Percentiles rank a stretch among this genome's conserved stretches.
These are phyloP conservation scores for Nasonia vitripennis DNA, from an alignment of 1,140 invertebrate genomes.

Conservation along the genomic window DNA sequence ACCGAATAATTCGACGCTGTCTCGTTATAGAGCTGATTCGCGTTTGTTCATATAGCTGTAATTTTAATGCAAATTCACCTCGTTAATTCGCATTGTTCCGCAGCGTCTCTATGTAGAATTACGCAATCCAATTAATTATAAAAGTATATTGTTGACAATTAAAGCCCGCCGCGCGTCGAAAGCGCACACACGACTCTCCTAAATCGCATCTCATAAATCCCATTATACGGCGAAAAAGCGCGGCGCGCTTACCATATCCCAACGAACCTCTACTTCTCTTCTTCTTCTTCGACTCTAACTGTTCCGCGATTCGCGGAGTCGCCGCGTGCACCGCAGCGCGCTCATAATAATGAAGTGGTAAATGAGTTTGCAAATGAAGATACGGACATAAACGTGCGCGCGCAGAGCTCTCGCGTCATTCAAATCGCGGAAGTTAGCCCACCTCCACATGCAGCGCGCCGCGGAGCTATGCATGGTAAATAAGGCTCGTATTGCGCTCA, in stretches of 20 bases:
- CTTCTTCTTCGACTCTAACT: constrained; percentile 26
- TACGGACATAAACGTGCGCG: constrained; percentile 17
- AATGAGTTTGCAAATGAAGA: constrained; percentile 51
- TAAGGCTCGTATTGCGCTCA: constrained; percentile 58
- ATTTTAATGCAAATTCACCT: too few relatives aligned
- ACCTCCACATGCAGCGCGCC: constrained; percentile 3
- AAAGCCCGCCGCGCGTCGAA: neutral
- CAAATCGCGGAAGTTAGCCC: constrained; percentile 42
- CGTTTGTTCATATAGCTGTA: neutral
- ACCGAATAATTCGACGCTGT: constrained; percentile 55
- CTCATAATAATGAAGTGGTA: constrained; percentile 39
- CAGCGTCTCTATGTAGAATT: too few relatives aligned
- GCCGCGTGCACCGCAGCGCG: neutral
- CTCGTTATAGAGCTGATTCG: constrained; percentile 35
- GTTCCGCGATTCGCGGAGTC: constrained; percentile 34
- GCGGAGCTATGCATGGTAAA: constrained; percentile 68
- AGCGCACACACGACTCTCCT: neutral
- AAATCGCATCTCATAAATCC: constrained; percentile 33
- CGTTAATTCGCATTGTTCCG: too few relatives aligned
- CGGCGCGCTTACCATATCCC: constrained; percentile 27
- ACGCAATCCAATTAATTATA: neutral
- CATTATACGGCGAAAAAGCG: constrained; percentile 1
- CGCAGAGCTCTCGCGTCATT: neutral
- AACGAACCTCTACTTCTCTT: neutral
- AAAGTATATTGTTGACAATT: neutral